Evolutionary conservation across 1,140 invertebrate species (phyloP).

Genomic region (Drosophila ficusphila): DNA sequence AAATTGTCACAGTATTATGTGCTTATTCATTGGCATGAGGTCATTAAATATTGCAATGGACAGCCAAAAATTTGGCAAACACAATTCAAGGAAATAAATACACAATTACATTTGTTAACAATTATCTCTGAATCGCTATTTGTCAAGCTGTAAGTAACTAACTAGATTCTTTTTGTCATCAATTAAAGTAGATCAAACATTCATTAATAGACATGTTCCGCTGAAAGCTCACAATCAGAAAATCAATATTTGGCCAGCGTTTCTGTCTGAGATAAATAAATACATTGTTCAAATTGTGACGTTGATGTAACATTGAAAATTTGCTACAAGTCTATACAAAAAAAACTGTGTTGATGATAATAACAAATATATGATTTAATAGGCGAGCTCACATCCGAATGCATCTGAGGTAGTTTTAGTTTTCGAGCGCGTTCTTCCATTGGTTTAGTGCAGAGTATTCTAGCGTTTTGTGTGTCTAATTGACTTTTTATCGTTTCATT

Average conservation of each 20-base stretch:
- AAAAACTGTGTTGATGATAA: neutral
- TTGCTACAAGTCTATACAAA: no score
- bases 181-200: neutral
- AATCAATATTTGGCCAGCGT: neutral
- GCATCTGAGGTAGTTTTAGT: neutral
- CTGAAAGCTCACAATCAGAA: neutral
- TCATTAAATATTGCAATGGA: neutral
- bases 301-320: neutral
- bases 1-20: conserved; percentile 19
- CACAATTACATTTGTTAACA: neutral
- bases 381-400: neutral
- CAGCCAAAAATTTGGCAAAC: neutral
- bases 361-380: neutral
- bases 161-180: neutral
- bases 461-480: conserved; percentile 5
- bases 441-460: conserved; percentile 1
- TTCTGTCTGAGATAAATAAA: neutral
- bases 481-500: conserved; percentile 25
- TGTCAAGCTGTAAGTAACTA: neutral
- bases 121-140: neutral
- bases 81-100: no score
- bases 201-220: neutral
- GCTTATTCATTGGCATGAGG: neutral
- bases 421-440: neutral
- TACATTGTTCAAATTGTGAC: neutral